Evolutionary conservation across 2,888 invertebrate species (phyloP).

Genomic region (Rhodophaea formosa): DNA sequence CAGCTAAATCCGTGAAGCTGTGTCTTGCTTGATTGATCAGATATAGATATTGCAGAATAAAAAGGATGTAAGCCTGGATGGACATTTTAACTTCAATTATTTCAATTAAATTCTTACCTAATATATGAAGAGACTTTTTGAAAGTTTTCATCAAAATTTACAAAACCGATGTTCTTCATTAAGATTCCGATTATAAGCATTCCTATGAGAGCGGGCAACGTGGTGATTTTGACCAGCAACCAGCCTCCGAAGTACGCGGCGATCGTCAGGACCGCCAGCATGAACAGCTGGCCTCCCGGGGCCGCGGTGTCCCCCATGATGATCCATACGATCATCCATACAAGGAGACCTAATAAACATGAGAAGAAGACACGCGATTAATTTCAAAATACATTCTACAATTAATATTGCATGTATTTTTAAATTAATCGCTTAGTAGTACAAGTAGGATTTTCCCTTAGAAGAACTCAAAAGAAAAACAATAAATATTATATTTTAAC

Average conservation of each 20-base stretch:
- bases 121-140: conserved; percentile 84
- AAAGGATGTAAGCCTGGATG: too few relatives aligned
- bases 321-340: conserved; percentile 89
- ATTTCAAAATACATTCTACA: too few relatives aligned
- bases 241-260: conserved; percentile 92
- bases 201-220: conserved; percentile 91
- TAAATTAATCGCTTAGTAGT: too few relatives aligned
- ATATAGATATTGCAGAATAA: too few relatives aligned
- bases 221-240: conserved; percentile 87
- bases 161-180: conserved; percentile 86
- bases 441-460: too few relatives aligned
- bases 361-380: too few relatives aligned
- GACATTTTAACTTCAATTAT: too few relatives aligned
- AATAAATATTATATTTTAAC: too few relatives aligned
- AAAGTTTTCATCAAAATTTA: conserved; percentile 86
- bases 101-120: conserved; percentile 73
- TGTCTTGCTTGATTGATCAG: too few relatives aligned
- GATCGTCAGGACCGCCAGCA: conserved; percentile 87
- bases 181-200: conserved; percentile 92
- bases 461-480: too few relatives aligned
- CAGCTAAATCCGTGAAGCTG: too few relatives aligned
- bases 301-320: conserved; percentile 89
- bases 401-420: too few relatives aligned
- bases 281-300: conserved; percentile 91
- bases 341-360: conserved; percentile 80